phyloP scores from a whole-genome alignment of 2,888 invertebrate species.

The Cephalotes varians region DNA sequence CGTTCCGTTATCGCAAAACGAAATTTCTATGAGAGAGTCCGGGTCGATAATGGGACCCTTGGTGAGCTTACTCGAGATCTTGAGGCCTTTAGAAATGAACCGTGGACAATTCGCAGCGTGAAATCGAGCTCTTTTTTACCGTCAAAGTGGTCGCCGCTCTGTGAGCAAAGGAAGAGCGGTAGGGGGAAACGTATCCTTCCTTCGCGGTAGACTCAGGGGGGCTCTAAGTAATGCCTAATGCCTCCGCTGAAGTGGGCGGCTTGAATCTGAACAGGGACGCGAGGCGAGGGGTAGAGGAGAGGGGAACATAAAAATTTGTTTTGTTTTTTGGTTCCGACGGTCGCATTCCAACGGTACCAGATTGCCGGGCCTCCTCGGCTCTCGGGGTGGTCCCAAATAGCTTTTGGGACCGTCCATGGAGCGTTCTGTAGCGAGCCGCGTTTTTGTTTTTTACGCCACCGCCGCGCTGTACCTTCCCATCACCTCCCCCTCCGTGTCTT shows the following conservation, averaged over 20 bases:
- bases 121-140: slow-evolving; percentile 80
- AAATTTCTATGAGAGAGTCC: slow-evolving; percentile 6
- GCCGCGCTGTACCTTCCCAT: slow-evolving; percentile 55
- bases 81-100: slow-evolving; percentile 76
- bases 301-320: slow-evolving; percentile 83
- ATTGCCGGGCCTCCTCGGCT: slow-evolving; percentile 78
- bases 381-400: slow-evolving; percentile 84
- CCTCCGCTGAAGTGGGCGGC: slow-evolving; percentile 70
- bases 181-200: slow-evolving; percentile 58
- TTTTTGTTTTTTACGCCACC: slow-evolving; percentile 75
- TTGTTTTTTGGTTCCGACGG: slow-evolving; percentile 80
- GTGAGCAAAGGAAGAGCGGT: slow-evolving; percentile 57
- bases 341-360: slow-evolving; percentile 84
- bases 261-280: slow-evolving; percentile 37
- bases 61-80: slow-evolving; percentile 18
- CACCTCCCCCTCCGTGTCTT: slow-evolving; percentile 56
- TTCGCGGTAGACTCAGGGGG: slow-evolving; percentile 59
- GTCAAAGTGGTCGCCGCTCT: slow-evolving; percentile 68
- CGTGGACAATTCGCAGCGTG: slow-evolving; percentile 83
- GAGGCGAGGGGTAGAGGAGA: not conserved
- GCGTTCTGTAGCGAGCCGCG: slow-evolving; percentile 72
- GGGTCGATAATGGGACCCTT: slow-evolving; percentile 71
- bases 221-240: slow-evolving; percentile 83
- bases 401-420: slow-evolving; percentile 79
- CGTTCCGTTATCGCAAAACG: slow-evolving; percentile 46